A percentile compares a stretch with the other conserved stretches of the same genome.
These are phyloP conservation scores for Apodemus sylvaticus DNA, from an alignment of 2,113 vertebrate genomes.

Conservation along the genomic window DNA sequence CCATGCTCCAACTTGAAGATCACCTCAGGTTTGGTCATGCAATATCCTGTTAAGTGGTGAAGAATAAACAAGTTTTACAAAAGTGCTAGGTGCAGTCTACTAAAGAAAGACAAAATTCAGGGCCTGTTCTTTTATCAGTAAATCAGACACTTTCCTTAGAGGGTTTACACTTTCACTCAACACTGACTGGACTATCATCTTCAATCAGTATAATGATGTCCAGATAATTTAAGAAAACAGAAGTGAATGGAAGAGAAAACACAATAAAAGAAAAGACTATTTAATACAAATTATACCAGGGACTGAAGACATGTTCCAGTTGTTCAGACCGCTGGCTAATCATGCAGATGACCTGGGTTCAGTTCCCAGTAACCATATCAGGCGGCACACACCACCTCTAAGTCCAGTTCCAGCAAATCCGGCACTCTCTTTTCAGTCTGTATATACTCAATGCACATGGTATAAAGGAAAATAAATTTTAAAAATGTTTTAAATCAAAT, in stretches of 20 bases:
- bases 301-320: background rate
- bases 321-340: no score
- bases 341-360: background rate
- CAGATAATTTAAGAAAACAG: background rate
- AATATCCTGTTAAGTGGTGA: background rate
- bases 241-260: no score
- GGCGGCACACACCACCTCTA: background rate
- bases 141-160: no score
- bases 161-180: no score
- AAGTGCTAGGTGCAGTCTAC: no score
- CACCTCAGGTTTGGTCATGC: background rate
- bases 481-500: background rate
- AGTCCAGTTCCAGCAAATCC: background rate
- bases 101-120: background rate
- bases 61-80: no score
- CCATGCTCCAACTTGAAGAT: background rate
- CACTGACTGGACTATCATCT: no score
- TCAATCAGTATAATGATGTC: no score
- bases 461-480: background rate
- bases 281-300: background rate
- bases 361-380: background rate
- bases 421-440: background rate
- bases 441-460: background rate
- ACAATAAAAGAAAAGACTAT: background rate
- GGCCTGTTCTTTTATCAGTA: no score